These are phyloP conservation scores for Notechis scutatus DNA, from an alignment of 2,113 vertebrate genomes.

Conservation along the genomic window DNA sequence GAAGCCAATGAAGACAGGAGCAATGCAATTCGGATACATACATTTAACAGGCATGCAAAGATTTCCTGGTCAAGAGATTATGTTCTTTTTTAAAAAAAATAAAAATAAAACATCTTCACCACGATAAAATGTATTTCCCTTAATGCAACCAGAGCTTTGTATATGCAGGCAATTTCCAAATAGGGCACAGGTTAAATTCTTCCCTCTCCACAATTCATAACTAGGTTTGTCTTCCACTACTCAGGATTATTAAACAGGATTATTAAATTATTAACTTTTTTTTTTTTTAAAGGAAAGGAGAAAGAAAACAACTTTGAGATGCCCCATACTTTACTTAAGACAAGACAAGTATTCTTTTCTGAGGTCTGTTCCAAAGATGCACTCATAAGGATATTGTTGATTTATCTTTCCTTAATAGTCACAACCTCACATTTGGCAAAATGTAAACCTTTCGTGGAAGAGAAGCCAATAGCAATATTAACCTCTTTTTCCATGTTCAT, in stretches of 20 bases:
- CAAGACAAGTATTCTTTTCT: not conserved
- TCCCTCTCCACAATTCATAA: too few relatives aligned
- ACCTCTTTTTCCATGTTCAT: not conserved
- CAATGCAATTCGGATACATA: slow-evolving; percentile 1
- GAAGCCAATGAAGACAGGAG: not conserved
- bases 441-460: not conserved
- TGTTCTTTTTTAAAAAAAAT: not conserved
- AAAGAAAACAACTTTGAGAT: not conserved
- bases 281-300: not conserved
- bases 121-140: slow-evolving; percentile 3
- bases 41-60: slow-evolving; percentile 21
- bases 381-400: not conserved
- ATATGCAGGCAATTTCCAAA: slow-evolving; percentile 19
- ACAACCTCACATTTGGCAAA: not conserved
- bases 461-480: not conserved
- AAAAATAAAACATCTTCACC: not conserved
- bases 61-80: not conserved
- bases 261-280: too few relatives aligned
- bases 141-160: not conserved
- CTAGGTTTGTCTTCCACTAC: slow-evolving; percentile 1
- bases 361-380: not conserved
- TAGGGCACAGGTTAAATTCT: not conserved
- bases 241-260: not conserved
- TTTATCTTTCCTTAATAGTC: not conserved
- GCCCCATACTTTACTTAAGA: not conserved